Evolutionary conservation across 2,888 invertebrate genomes (phyloP), one percentile per base, ranked within the genome.

Genomic region (Parnassius apollo): DNA sequence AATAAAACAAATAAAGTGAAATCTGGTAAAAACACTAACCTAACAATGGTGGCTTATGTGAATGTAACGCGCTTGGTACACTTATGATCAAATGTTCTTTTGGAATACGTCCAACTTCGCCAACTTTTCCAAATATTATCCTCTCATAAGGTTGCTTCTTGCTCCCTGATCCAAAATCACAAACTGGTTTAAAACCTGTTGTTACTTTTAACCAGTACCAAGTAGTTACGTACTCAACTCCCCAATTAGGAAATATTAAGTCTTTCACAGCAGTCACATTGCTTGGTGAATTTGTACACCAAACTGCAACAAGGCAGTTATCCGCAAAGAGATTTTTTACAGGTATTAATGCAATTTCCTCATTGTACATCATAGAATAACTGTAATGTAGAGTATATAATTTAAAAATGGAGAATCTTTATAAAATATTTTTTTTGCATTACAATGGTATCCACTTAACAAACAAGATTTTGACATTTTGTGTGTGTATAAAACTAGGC

Each of bases 131-230:
- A 42, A 91, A 62, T n/a, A 91, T 80, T 42, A 98, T 83, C 72
- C 95, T 93, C 85, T 99, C 98, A 83, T 95, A 98, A 0, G 98
- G 98, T 75, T 98, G 97, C 80, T 98, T 98, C 59, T 94, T 94
- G 67, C 92, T 92, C 1, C 93, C 93, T 45, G 87, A 81, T 12
- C 94, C 91, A 78, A 97, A 95, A 18, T 93, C 88, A 76, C 95
- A 95, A 52, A 97, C 88, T 1, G 95, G 93, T 60, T 94, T 88
- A 35, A 96, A 94, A 61, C 88, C 85, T 57, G 89, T 93, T 0
- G 97, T 96, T 9, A 96, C 92, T 94, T 98, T 98, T 13, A 98
- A 76, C 99, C 99, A 99, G 74, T 94, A 96, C 95, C 98, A 96
- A 68, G 94, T 95, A 1, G 95, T 94, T 9, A 95, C 69, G 74